Base-by-base conservation (phyloP, 2,797 vertebrate genomes). In the Enteromius fasciolatus region DNA sequence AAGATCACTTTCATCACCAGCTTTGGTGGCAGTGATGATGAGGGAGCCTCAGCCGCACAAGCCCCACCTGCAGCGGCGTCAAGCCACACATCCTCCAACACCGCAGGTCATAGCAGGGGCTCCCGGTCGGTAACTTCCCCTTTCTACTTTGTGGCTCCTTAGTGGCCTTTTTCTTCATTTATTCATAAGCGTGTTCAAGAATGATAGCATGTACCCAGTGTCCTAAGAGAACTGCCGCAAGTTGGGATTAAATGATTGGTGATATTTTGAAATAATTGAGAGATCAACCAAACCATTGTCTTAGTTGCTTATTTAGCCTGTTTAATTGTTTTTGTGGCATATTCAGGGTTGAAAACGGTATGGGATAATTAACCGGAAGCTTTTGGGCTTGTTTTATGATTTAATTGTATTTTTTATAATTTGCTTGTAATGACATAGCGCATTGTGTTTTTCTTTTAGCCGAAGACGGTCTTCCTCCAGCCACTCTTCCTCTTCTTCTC, bases 1-100 rank as follows among this genome's bases (percentile, higher is more conserved):
- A 98, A 98, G 91, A 98, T 99, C 92, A 99, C 97, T 3, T 98
- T 98, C 92, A 99, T 99, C 92, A 99, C 97, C 86, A 98, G 97
- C 87, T 99, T 97, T 0, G 97, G 97, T 10, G 97, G 97, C 92
- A 99, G 97, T 5, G 97, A 98, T 0, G 97, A 99, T 0, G 97
- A 98, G 89, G 94, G 95, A 0, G 92, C 93, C 0, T 61, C 90
- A 33, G 80, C 94, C 3, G 79, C 93, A 28, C 95, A 91, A 84
- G 81, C 93, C 0, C 46, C 87, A 3, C n/a, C 91, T 4, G 85
- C 89, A 76, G 87, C 93, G 85, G 91, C 91, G 68, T 90, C 93
- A 86, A 92, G 92, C 93, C 92, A 94, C 80, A 87, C 88, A 87
- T 89, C 95, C 87, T 83, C 94, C 93, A 90, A 91, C 87, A 93